These are phyloP conservation scores for Oligia latruncula DNA, from an alignment of 2,888 invertebrate species.

Conservation along the genomic window DNA sequence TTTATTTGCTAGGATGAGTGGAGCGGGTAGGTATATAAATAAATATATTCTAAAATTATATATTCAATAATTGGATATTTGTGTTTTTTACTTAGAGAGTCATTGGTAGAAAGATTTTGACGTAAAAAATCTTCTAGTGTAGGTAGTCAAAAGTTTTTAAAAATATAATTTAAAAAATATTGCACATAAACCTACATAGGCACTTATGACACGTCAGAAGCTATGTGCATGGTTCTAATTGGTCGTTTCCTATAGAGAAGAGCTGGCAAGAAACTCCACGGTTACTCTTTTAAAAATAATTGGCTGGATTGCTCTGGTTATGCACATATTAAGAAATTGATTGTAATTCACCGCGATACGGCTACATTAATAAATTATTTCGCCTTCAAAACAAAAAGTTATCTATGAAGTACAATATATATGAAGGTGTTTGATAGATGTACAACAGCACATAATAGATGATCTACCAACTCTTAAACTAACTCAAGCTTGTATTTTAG, in stretches of 20 bases:
- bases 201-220: too few relatives aligned
- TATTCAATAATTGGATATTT: not conserved
- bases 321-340: not conserved
- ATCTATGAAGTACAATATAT: not conserved
- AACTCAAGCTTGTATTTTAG: not conserved
- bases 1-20: conserved; percentile 51
- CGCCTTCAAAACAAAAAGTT: not conserved
- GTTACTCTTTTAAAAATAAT: too few relatives aligned
- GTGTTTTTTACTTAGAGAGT: not conserved
- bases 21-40: not conserved
- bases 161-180: too few relatives aligned
- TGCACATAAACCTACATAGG: too few relatives aligned
- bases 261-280: too few relatives aligned
- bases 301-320: too few relatives aligned
- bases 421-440: not conserved
- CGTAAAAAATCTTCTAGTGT: not conserved
- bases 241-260: too few relatives aligned
- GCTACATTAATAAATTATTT: not conserved
- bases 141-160: not conserved
- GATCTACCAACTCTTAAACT: not conserved
- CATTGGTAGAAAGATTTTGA: not conserved
- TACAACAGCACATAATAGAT: not conserved
- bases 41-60: not conserved
- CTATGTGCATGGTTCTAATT: too few relatives aligned
- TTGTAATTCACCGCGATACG: not conserved